Base-by-base conservation (phyloP, 2,113 vertebrate genomes). In the Hepsetus odoe region DNA sequence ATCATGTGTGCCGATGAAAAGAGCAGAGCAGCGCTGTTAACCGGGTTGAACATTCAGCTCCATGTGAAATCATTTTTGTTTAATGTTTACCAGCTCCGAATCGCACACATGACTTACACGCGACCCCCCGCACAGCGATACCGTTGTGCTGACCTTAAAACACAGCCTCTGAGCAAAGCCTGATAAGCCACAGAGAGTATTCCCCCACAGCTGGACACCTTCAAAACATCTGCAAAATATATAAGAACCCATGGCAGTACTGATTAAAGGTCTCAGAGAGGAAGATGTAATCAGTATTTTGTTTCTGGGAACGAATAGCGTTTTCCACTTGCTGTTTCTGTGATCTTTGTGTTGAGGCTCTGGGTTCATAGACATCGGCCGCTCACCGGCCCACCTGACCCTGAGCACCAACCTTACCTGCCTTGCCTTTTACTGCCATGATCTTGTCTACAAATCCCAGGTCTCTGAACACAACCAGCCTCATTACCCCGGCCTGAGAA, bases 61-160 rank as follows among this genome's bases (percentile, higher is more conserved):
- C 20, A 42, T 32, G 24, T n/a, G 42, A 32, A 55, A 33, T 71
- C 42, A 20, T 44, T 20, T 68, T 13, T 30, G 69, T 69, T 80
- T 77, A 83, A 83, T 83, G 65, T 74, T 80, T 80, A 44, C 28
- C 69, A 38, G 32, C 22, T 33, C 30, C 16, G 10, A 6, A 13
- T 44, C 61, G 28, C 38, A 44, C 74, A 67, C 53, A 30, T 56
- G 38, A 40, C 42, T n/a, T 44, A 38, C 33, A 49, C 66, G 26
- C 0, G 40, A 59, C 38, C 58, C 67, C n/a, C 65, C 62, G 22
- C 26, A 62, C 77, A 70, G 35, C 14, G 13, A 55, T 44, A 76
- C 55, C 18, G 68, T 56, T 46, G 20, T 59, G 70, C 28, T 58
- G 56, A 74, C 76, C 76, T 18, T 14, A 35, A 70, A 70, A 69